These are phyloP conservation scores for Meloe dianella DNA, from an alignment of 2,888 invertebrate genomes.

Conservation along the genomic window DNA sequence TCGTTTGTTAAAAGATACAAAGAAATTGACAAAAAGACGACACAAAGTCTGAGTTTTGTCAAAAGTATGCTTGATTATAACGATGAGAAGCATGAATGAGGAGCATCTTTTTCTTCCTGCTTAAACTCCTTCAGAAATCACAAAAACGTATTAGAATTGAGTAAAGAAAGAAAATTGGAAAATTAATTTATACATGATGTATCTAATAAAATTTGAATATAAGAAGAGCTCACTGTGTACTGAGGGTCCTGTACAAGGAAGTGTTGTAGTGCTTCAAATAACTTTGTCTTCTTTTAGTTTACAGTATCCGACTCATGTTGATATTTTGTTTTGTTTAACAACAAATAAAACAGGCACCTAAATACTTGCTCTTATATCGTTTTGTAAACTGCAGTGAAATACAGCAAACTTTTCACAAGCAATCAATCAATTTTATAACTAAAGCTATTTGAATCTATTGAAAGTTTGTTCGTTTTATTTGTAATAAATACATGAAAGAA, in stretches of 20 bases:
- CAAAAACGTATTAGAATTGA: not conserved
- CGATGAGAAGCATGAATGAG: not conserved
- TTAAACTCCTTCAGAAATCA: too few species aligned
- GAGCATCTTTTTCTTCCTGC: not conserved
- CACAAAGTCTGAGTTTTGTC: not conserved
- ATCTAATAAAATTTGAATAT: too few species aligned
- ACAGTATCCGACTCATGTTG: not conserved
- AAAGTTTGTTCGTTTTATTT: not conserved
- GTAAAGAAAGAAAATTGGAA: too few species aligned
- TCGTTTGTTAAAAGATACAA: not conserved
- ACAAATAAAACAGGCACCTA: not conserved
- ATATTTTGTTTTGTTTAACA: not conserved
- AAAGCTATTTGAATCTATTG: not conserved
- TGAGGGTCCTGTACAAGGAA: too few species aligned
- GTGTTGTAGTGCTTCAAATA: too few species aligned
- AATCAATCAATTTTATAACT: not conserved
- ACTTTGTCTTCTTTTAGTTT: not conserved
- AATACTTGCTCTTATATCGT: not conserved
- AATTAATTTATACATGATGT: too few species aligned
- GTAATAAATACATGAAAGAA: not conserved
- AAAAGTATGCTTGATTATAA: not conserved
- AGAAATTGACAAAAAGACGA: not conserved
- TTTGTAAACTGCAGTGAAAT: not conserved
- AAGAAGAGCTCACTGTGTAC: too few species aligned
- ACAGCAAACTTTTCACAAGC: not conserved